Conservation (phyloP, 2,113 vertebrate species). For the Helogale parvula region DNA sequence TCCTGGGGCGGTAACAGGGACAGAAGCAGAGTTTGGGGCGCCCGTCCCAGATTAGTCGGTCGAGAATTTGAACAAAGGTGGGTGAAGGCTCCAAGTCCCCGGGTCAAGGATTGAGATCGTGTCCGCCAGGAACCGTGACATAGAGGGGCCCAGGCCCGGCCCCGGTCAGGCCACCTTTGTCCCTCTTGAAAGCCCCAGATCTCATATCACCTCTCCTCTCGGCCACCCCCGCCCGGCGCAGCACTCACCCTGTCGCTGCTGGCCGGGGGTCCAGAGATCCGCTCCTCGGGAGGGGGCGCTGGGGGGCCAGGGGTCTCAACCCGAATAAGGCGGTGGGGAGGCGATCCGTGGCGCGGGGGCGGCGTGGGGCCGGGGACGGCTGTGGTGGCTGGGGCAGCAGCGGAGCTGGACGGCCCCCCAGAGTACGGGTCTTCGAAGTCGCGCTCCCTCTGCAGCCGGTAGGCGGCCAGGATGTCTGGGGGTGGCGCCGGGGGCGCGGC, state of each 20-base stretch:
- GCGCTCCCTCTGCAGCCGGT: slow-evolving; percentile 94
- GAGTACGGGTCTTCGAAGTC: slow-evolving; percentile 98
- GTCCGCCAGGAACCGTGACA: slow-evolving; percentile 8
- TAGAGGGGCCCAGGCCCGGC: neutral
- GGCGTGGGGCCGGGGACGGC: slow-evolving; percentile 82
- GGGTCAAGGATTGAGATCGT: slow-evolving; percentile 31
- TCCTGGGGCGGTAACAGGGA: neutral
- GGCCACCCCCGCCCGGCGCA: neutral
- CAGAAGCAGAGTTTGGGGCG: slow-evolving; percentile 49
- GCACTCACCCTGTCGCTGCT: slow-evolving; percentile 76
- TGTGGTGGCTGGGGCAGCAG: slow-evolving; percentile 82
- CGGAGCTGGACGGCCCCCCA: slow-evolving; percentile 79
- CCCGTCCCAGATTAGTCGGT: neutral
- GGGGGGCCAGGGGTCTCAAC: slow-evolving; percentile 91
- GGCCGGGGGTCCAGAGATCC: slow-evolving; percentile 69
- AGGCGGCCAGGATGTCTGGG: slow-evolving; percentile 95
- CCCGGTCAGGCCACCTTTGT: slow-evolving; percentile 70
- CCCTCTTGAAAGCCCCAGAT: slow-evolving; percentile 55
- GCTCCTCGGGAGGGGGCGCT: slow-evolving; percentile 80
- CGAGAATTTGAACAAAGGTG: slow-evolving; percentile 72
- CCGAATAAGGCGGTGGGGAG: slow-evolving; percentile 96
- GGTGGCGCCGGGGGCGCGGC: slow-evolving; percentile 87
- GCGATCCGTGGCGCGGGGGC: slow-evolving; percentile 93
- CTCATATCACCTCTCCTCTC: slow-evolving; percentile 16
- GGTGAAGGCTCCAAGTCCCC: neutral